Evolutionary conservation across 1,140 invertebrate species (phyloP), one percentile per base, ranked within the genome.

Genomic region (Choristoneura fumiferana): DNA sequence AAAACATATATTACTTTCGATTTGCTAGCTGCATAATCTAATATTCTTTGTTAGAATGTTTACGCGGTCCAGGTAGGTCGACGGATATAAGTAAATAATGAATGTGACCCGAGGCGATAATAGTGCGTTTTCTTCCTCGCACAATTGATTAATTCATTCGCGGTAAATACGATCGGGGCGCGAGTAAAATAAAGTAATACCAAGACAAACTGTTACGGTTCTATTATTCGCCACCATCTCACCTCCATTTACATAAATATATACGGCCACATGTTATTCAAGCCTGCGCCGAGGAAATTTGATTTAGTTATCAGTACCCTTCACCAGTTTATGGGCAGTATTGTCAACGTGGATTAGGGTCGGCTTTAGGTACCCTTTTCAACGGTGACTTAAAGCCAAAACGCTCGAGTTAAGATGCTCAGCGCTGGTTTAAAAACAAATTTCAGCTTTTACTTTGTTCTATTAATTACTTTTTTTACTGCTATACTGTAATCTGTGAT

Each of bases 291-390:
- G 52, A 54, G 34, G 52, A 36, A 54, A 54, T 54, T 54, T 54
- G 52, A 54, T 54, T 54, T 54, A 54, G 52, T 54, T 54, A 54
- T 54, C 52, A 54, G 52, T 34, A 34, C 52, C 52, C 34, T 54
- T 49, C 18, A 49, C 52, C 34, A 36, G n/a, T 54, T 54, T 54
- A 54, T 54, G 34, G 52, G 34, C 14, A 54, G 22, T 36, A 54
- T 54, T 54, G 52, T 54, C 52, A 33, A 22, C 43, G 43, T 49
- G 43, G 43, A 49, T 49, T 49, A 49, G 17, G 43, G 43, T 49
- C 29, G 43, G 43, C 22, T 49, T 49, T 49, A 49, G 1, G 43
- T 49, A 49, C 43, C 43, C 43, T 49, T 49, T 49, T 49, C 43
- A 49, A 49, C 10, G 43, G 43, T 8, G 43, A 18, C 43, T 49